A percentile compares a stretch with the other conserved stretches of the same genome.
These are phyloP conservation scores for Haliclystus octoradiatus DNA, from an alignment of 30 jellyfish, hydroid and myxozoan species.

Conservation along the genomic window DNA sequence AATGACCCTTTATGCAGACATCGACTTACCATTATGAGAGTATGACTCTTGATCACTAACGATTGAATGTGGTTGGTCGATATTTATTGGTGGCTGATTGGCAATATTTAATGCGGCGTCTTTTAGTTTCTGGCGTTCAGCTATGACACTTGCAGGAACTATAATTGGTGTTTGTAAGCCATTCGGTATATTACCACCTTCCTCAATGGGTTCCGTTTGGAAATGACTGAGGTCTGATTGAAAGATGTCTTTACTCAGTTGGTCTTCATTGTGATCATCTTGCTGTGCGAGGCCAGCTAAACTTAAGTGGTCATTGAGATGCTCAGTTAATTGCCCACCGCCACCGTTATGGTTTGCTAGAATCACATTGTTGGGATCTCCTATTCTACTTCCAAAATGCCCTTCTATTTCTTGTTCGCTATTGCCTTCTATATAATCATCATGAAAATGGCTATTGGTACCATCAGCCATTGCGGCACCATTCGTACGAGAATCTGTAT, in stretches of 20 bases:
- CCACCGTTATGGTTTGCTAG: background rate
- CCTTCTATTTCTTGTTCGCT: background rate
- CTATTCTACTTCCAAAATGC: background rate
- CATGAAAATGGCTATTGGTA: conserved; percentile 20
- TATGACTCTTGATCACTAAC: background rate
- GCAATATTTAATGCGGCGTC: background rate
- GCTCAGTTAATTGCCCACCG: background rate
- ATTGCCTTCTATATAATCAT: background rate
- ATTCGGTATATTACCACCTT: background rate
- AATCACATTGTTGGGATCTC: background rate
- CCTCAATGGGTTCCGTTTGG: background rate
- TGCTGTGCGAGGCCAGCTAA: background rate
- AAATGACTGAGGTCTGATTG: background rate
- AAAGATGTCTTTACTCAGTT: background rate
- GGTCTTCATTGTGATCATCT: conserved; percentile 1
- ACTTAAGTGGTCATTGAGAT: background rate
- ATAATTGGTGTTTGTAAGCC: background rate
- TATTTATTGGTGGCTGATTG: background rate
- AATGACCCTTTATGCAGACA: too few relatives aligned
- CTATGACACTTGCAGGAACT: background rate
- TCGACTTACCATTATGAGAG: too few relatives aligned
- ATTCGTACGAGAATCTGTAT: conserved; percentile 14
- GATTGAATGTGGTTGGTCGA: background rate
- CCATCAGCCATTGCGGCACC: conserved; percentile 41
- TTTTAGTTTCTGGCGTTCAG: background rate